Evolutionary conservation across 2,888 invertebrate genomes (phyloP).

Genomic region (Stenolophus ochropezus): DNA sequence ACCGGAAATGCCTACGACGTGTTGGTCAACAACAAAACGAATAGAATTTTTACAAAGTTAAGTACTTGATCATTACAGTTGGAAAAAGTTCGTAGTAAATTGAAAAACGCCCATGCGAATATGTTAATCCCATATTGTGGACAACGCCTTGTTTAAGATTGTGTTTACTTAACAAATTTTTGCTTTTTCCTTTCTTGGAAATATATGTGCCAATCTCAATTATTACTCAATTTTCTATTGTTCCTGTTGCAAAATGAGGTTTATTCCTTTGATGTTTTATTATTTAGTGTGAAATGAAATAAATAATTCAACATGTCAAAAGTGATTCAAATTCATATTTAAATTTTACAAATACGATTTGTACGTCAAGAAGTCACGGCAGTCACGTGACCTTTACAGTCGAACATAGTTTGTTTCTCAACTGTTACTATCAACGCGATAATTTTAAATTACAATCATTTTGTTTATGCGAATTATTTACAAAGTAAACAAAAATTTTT

Average conservation of each 20-base stretch:
- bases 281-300: too few relatives aligned
- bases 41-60: not conserved
- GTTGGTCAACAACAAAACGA: not conserved
- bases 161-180: not conserved
- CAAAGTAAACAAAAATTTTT: too few relatives aligned
- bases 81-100: conserved; percentile 19
- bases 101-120: conserved; percentile 38
- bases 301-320: too few relatives aligned
- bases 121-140: conserved; percentile 28
- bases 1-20: conserved; percentile 3
- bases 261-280: too few relatives aligned
- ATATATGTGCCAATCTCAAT: not conserved
- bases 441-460: too few relatives aligned
- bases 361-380: too few relatives aligned
- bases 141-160: conserved; percentile 9
- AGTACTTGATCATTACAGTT: conserved; percentile 20
- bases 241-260: not conserved
- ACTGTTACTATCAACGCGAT: too few relatives aligned
- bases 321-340: too few relatives aligned
- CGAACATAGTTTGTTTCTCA: too few relatives aligned
- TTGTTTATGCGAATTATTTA: too few relatives aligned
- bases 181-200: not conserved
- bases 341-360: too few relatives aligned
- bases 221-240: not conserved
- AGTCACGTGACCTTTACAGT: too few relatives aligned